Evolutionary conservation across 2,797 vertebrate species (phyloP), one percentile per base, ranked within the genome.

Genomic region (Iguana delicatissima): DNA sequence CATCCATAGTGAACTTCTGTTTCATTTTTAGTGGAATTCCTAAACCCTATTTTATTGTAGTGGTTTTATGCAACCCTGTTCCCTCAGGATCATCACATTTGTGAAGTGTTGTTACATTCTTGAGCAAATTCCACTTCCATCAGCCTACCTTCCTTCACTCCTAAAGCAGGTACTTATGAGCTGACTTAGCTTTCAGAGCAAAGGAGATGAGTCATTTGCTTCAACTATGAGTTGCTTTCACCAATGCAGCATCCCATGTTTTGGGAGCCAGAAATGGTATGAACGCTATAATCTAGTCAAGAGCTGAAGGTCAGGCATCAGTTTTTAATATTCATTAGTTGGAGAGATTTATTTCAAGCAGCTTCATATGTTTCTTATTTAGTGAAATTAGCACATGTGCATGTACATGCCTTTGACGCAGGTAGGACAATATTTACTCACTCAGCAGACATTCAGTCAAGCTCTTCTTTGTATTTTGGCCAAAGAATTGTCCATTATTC

Each of bases 371-470:
- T 5, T 83, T 89, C 89, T 84, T 16, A 86, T 92, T 83, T 69
- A 59, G 50, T 29, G 18, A 91, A 89, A 81, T 3, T 3, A 42
- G 52, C n/a, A 64, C 59, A 35, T 13, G 29, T 3, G 57, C 29
- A 62, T 32, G 22, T 59, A 50, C 38, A 83, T 9, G 38, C 29
- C 52, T 62, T 73, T 91, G 52, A 79, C 29, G 4, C 64, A 92
- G 22, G 80, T 80, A 89, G n/a, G 52, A n/a, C 29, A 72, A 12
- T 79, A 46, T 87, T 86, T 87, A 84, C 46, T 46, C 89, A 83
- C 64, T 79, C 55, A 32, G 9, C 22, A 52, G 73, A 52, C 22
- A 79, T 32, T 84, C 26, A 59, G 22, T 14, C 13, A 62, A n/a
- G 24, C 74, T 6, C 32, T 18, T 81, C n/a, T 89, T 86, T 83